Conservation (phyloP, 2,113 vertebrate genomes). For the Anguilla rostrata region DNA sequence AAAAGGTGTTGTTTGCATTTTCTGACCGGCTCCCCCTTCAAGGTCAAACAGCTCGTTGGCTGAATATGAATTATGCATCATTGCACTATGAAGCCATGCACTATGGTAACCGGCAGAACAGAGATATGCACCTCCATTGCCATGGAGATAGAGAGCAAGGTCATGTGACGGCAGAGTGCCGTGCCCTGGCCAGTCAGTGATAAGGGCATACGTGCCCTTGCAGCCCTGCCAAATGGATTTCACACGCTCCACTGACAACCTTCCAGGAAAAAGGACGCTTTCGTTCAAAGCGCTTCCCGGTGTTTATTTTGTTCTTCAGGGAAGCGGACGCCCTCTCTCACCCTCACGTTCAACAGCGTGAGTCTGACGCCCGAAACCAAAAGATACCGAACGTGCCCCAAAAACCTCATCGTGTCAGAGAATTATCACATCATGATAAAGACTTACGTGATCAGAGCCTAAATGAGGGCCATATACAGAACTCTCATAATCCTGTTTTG, state of each 20-base stretch:
- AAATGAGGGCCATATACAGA: background rate
- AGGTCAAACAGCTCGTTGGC: constrained; percentile 66
- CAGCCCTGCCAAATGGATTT: background rate
- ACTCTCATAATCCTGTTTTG: background rate
- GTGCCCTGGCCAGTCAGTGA: constrained; percentile 44
- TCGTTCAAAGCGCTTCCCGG: background rate
- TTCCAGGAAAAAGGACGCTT: background rate
- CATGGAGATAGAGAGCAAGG: constrained; percentile 30
- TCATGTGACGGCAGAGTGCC: constrained; percentile 7
- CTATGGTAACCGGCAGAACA: background rate
- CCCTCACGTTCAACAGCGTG: background rate
- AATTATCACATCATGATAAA: background rate
- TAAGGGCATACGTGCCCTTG: constrained; percentile 70
- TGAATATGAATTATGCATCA: constrained; percentile 67
- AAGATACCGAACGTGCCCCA: too few relatives aligned
- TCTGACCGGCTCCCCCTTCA: constrained; percentile 48
- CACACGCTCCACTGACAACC: background rate
- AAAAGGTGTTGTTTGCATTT: constrained; percentile 61
- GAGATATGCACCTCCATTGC: constrained; percentile 40
- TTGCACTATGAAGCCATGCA: background rate
- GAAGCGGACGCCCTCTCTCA: background rate
- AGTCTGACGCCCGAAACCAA: background rate
- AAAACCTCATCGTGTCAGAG: background rate
- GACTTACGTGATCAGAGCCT: background rate
- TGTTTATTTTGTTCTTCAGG: background rate